A percentile compares a stretch with the other conserved stretches of the same genome.
These are phyloP conservation scores for Canis aureus DNA, from an alignment of 2,113 vertebrate species.

Conservation along the genomic window DNA sequence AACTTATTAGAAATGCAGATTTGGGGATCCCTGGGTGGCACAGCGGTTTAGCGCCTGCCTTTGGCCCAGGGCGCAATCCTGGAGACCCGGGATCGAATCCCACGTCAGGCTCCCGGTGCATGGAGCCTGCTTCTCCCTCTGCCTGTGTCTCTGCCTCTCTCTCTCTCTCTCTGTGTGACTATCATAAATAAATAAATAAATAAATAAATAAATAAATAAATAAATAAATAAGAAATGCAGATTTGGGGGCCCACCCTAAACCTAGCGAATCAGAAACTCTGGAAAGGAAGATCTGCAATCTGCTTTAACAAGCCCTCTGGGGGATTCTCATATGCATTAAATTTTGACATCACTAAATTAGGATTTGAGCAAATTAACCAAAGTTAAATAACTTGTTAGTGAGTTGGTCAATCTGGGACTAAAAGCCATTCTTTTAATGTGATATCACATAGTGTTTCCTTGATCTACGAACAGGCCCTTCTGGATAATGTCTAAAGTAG, in stretches of 20 bases:
- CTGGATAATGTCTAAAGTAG: not conserved
- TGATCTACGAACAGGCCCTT: not conserved
- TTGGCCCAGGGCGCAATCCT: too few species aligned
- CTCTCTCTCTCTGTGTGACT: too few species aligned
- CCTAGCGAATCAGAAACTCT: not conserved
- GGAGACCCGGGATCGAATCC: too few species aligned
- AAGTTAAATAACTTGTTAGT: conserved; percentile 23
- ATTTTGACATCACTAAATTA: conserved; percentile 7
- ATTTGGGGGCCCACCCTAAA: not conserved
- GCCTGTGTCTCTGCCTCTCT: too few species aligned
- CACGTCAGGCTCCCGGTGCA: too few species aligned
- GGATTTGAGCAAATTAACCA: not conserved
- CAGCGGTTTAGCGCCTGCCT: too few species aligned
- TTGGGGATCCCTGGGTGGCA: not conserved
- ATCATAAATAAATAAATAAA: too few species aligned
- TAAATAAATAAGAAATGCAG: not conserved
- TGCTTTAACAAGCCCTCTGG: not conserved
- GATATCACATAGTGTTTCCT: not conserved
- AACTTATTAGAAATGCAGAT: not conserved
- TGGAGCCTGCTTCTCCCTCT: too few species aligned
- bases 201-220: too few species aligned
- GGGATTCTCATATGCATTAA: not conserved
- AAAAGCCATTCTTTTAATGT: conserved; percentile 42
- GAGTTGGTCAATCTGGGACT: not conserved
- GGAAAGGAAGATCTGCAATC: not conserved